Conservation (phyloP, 1,140 invertebrate species). For the Megathymus violae region DNA sequence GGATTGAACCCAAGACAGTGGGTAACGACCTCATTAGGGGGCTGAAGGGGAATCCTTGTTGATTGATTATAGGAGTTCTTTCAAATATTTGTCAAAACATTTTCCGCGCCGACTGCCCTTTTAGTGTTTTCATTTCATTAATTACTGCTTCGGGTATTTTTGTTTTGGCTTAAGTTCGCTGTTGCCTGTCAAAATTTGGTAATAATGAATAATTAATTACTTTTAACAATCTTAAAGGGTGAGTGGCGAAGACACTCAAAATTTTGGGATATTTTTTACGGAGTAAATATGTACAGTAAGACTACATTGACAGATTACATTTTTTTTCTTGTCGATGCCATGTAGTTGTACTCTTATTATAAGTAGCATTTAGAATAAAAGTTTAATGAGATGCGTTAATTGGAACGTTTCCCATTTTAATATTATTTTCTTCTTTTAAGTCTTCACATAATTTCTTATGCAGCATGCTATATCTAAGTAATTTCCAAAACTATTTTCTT, state of each 20-base stretch:
- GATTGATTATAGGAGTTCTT: constrained; percentile 62
- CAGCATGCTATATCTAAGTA: no score
- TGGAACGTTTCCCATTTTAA: no score
- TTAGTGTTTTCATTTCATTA: constrained; percentile 41
- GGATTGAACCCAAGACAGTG: constrained; percentile 44
- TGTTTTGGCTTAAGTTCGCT: constrained; percentile 31
- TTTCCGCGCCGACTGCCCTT: constrained; percentile 49
- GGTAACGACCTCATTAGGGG: constrained; percentile 57
- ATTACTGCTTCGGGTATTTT: constrained; percentile 27
- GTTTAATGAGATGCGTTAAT: no score
- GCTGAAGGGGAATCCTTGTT: constrained; percentile 41
- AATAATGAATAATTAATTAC: constrained; percentile 36
- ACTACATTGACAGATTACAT: no score
- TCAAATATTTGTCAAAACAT: constrained; percentile 69
- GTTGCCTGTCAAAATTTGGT: constrained; percentile 34
- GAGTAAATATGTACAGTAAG: no score
- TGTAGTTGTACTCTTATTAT: no score
- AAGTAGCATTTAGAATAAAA: no score
- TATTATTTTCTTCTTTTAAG: no score
- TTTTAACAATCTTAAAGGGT: constrained; percentile 26
- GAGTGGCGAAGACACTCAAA: constrained; percentile 22
- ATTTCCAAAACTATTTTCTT: no score
- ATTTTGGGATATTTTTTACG: no score
- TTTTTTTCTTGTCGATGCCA: no score
- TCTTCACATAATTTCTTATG: no score